A percentile compares a stretch with the other conserved stretches of the same genome.
Conservation (phyloP, 2,113 vertebrate genomes). For the Cyrtonyx montezumae region DNA sequence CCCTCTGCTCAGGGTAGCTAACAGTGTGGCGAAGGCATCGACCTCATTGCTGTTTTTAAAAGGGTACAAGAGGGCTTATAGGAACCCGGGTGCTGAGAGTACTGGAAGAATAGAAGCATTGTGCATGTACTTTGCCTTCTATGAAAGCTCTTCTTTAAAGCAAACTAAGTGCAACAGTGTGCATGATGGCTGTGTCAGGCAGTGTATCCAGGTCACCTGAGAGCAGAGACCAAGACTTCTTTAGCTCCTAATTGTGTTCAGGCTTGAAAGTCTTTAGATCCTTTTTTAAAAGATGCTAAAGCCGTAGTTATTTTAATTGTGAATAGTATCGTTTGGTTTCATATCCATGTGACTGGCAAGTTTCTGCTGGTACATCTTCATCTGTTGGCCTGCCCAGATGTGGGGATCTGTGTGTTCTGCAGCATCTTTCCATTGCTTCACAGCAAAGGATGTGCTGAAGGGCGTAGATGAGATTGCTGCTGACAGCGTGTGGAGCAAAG, state of each 20-base stretch:
- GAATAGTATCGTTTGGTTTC: background rate
- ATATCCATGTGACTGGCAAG: background rate
- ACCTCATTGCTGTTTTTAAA: background rate
- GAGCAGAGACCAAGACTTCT: background rate
- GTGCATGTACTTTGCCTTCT: slow-evolving; percentile 44
- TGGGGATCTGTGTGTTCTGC: background rate
- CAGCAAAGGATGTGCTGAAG: background rate
- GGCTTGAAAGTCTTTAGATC: background rate
- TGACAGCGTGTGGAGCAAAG: background rate
- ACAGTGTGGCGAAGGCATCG: background rate
- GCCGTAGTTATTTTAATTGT: background rate
- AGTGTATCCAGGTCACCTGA: background rate
- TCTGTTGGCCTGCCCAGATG: background rate
- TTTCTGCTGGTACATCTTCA: background rate
- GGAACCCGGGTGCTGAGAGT: background rate
- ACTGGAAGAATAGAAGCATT: slow-evolving; percentile 25
- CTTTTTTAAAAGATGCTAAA: background rate
- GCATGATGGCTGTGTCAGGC: background rate
- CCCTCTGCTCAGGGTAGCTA: background rate
- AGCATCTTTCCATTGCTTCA: slow-evolving; percentile 16
- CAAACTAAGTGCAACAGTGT: slow-evolving; percentile 52
- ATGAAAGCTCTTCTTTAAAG: slow-evolving; percentile 59
- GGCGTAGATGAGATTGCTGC: background rate
- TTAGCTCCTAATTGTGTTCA: background rate
- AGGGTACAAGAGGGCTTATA: background rate